Evolutionary conservation across 2,113 vertebrate species (phyloP).

Genomic region (Rhea pennata): DNA sequence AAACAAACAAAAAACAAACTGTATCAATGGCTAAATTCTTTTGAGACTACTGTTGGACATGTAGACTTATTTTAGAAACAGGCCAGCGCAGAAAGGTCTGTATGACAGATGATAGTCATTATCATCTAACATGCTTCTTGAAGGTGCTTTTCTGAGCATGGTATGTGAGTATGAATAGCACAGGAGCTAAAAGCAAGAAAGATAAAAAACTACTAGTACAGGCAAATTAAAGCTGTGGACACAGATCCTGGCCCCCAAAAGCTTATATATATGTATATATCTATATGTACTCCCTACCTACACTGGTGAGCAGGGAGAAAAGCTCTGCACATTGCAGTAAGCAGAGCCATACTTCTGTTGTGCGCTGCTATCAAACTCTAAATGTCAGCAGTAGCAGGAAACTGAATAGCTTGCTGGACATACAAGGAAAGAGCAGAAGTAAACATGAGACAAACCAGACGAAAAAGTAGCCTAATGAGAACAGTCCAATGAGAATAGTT

Average conservation of each 20-base stretch:
- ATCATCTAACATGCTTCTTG: constrained; percentile 5
- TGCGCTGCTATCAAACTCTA: background rate
- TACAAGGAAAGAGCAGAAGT: background rate
- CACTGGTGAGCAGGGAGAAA: background rate
- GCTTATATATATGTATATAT: background rate
- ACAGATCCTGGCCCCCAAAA: background rate
- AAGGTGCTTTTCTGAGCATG: background rate
- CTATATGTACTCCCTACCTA: background rate
- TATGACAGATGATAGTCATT: background rate
- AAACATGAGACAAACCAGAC: background rate
- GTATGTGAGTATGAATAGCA: background rate
- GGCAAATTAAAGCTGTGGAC: background rate
- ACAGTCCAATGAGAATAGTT: background rate
- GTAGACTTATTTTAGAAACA: background rate
- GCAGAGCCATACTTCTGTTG: background rate
- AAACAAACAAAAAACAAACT: too few species aligned
- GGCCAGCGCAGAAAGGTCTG: background rate
- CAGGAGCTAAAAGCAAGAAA: background rate
- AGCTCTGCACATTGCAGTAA: background rate
- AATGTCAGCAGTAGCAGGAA: background rate
- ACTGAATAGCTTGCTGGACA: background rate
- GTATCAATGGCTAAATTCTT: too few species aligned
- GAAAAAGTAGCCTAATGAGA: background rate
- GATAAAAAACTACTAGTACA: background rate
- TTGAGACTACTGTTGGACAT: background rate